A percentile compares a stretch with the other conserved stretches of the same genome.
Conservation (phyloP, 1,140 invertebrate species). For the Scaptodrosophila lebanonensis region DNA sequence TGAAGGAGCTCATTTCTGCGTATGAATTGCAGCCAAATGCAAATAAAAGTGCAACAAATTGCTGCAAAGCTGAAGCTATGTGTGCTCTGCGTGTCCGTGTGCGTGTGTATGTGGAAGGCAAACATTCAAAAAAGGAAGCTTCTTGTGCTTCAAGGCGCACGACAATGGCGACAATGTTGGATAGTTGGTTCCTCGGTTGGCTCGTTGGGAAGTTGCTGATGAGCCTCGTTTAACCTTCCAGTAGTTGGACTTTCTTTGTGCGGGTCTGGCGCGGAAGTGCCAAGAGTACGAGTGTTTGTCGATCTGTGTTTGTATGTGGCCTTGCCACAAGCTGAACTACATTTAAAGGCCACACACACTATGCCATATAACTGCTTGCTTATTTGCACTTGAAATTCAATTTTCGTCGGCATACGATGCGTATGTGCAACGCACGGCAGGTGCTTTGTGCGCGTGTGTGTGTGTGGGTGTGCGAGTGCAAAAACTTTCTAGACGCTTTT, state of each 20-base stretch:
- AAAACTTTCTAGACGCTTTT: conserved; percentile 46
- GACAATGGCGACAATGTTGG: too few relatives aligned
- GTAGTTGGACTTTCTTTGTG: neutral
- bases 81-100: neutral
- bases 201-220: conserved; percentile 5
- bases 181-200: too few relatives aligned
- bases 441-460: too few relatives aligned
- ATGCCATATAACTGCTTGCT: too few relatives aligned
- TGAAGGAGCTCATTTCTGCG: too few relatives aligned
- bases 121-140: conserved; percentile 7
- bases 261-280: neutral
- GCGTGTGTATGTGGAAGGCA: neutral
- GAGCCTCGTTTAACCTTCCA: conserved; percentile 32
- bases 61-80: neutral
- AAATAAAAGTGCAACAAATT: conserved; percentile 8
- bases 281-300: neutral
- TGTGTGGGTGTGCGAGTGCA: too few relatives aligned
- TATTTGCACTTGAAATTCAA: conserved; percentile 50
- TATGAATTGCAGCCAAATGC: neutral
- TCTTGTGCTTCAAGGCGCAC: conserved; percentile 6
- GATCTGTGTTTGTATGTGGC: conserved; percentile 15
- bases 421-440: conserved; percentile 49
- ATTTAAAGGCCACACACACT: too few relatives aligned
- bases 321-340: conserved; percentile 1
- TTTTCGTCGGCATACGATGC: conserved; percentile 43